Base-by-base conservation (phyloP, 2,113 vertebrate species). In the Tragelaphus scriptus region DNA sequence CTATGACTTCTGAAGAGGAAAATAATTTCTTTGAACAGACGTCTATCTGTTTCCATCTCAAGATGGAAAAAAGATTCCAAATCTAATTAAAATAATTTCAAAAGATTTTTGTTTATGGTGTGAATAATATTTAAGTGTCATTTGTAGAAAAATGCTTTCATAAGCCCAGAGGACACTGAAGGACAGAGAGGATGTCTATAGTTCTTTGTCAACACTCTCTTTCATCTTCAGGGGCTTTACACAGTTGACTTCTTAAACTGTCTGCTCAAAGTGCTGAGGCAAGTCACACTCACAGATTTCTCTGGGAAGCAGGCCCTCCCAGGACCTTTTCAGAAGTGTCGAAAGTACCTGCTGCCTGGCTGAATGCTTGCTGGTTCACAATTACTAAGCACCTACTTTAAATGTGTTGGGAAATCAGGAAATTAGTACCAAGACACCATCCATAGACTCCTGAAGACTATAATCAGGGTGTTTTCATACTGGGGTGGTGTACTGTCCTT, bases 81-180 rank as follows among this genome's bases (percentile, higher is more conserved):
- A 51, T 30, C 26, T 82, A 82, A 90, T 95, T 92, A 93, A 91
- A 97, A 92, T 59, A 81, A 95, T 86, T 97, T 94, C 93, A 95
- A 85, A 88, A 92, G 49, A n/a, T 36, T 95, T 96, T 75, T 85
- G 21, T 94, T 95, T 88, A 13, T 49, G 44, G 30, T 44, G 49
- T 59, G 55, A 92, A 40, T 91, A 80, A 85, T 84, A 95, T 71
- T 94, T 93, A 82, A 75, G 25, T 81, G 21, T 88, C 47, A 82
- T 71, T 79, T 80, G 25, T 26, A 88, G 85, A 86, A 96, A 91
- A 94, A 40, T 56, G 56, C 26, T 95, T 97, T 96, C 32, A 30
- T 26, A 71, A 56, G 21, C 25, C 25, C 5, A 55, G 85, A 86
- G 55, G 85, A 63, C n/a, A 3, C 21, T 40, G 44, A 79, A 82